These are phyloP conservation scores for Aethes cnicana DNA, from an alignment of 2,888 invertebrate genomes.

Conservation along the genomic window DNA sequence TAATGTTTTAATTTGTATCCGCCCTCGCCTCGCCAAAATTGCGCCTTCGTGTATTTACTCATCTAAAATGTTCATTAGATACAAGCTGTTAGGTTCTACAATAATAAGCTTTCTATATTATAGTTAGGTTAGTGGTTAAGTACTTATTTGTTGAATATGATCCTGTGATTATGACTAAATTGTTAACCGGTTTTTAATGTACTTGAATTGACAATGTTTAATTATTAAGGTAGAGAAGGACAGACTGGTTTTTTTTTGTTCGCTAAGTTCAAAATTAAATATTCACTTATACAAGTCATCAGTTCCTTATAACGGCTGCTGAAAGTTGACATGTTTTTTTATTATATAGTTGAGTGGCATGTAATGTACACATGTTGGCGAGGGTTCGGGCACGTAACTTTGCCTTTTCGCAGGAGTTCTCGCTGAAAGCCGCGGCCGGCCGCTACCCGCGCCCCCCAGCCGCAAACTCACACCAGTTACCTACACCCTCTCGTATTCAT, in stretches of 20 bases:
- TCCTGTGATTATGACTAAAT: no score
- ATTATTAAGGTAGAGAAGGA: no score
- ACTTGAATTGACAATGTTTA: no score
- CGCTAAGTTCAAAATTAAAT: background rate
- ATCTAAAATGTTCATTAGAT: constrained; percentile 24
- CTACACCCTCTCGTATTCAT: constrained; percentile 56
- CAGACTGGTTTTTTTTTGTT: no score
- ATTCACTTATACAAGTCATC: background rate
- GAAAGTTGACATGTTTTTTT: constrained; percentile 40
- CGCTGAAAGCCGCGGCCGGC: constrained; percentile 55
- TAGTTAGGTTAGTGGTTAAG: no score
- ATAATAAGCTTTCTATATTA: no score
- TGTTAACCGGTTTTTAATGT: no score
- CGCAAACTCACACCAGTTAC: constrained; percentile 50
- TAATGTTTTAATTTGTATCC: constrained; percentile 78
- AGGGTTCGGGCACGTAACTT: constrained; percentile 60
- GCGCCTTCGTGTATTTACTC: constrained; percentile 21
- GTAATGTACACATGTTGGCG: constrained; percentile 49
- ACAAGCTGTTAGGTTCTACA: background rate
- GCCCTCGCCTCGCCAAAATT: constrained; percentile 40
- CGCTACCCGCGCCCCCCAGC: constrained; percentile 47
- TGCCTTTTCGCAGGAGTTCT: constrained; percentile 60
- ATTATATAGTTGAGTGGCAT: constrained; percentile 46
- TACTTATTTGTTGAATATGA: background rate
- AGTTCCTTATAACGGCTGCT: constrained; percentile 11